Conservation (phyloP, 2,888 invertebrate genomes). For the Isoperla grammatica region DNA sequence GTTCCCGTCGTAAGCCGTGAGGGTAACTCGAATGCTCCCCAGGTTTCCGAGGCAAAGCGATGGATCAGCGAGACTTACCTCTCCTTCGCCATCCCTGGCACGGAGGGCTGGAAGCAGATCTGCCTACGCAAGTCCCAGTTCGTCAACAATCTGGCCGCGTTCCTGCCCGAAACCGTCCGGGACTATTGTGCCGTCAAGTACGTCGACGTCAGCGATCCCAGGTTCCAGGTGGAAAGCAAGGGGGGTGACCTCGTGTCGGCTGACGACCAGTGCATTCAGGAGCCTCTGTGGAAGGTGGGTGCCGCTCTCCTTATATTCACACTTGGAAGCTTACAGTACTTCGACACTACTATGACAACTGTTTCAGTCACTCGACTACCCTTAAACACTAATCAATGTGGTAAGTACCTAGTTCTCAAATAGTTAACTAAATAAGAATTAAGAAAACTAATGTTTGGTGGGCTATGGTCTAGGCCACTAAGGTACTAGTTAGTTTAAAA, state of each 20-base stretch:
- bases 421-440: no score
- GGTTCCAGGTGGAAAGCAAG: conserved; percentile 68
- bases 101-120: conserved; percentile 61
- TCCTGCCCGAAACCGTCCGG: conserved; percentile 67
- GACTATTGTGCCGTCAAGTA: conserved; percentile 70
- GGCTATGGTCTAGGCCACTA: no score
- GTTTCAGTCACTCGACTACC: no score
- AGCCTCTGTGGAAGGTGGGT: conserved; percentile 77
- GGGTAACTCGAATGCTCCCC: no score
- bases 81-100: conserved; percentile 71
- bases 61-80: conserved; percentile 85
- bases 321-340: no score
- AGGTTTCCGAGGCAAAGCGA: conserved; percentile 68
- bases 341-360: no score
- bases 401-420: no score
- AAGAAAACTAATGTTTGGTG: no score
- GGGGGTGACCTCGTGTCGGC: conserved; percentile 79
- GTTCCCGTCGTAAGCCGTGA: no score
- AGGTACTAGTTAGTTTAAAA: no score
- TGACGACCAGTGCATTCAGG: conserved; percentile 69
- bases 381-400: no score
- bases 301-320: no score
- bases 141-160: conserved; percentile 70
- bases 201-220: conserved; percentile 66
- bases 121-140: conserved; percentile 74